Conservation (phyloP, 2,888 invertebrate species). For the Hanleya hanleyi region DNA sequence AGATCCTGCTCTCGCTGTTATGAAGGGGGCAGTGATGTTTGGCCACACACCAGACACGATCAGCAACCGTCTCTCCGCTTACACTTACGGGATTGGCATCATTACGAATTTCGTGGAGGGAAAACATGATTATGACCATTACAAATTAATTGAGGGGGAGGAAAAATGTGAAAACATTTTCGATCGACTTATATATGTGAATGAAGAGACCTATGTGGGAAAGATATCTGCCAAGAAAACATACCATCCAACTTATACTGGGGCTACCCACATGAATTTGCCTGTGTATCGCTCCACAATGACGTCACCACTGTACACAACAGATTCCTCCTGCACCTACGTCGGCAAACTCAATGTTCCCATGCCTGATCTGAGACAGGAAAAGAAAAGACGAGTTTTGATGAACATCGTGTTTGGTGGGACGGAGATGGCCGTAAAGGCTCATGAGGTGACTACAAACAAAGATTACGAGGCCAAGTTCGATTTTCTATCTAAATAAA, state of each 20-base stretch:
- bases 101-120: slow-evolving; percentile 10
- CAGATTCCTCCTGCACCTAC: slow-evolving; percentile 26
- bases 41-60: too few species aligned
- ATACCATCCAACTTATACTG: not conserved
- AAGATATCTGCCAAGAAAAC: not conserved
- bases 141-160: not conserved
- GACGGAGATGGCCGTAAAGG: slow-evolving; percentile 37
- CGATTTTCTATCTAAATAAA: not conserved
- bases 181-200: not conserved
- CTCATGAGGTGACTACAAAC: slow-evolving; percentile 22
- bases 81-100: slow-evolving; percentile 20
- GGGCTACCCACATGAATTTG: slow-evolving; percentile 7
- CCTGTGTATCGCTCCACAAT: slow-evolving; percentile 22
- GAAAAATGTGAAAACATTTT: not conserved
- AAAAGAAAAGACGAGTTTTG: slow-evolving; percentile 16
- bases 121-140: slow-evolving; percentile 18
- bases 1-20: too few species aligned
- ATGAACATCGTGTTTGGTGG: slow-evolving; percentile 42
- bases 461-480: slow-evolving; percentile 6
- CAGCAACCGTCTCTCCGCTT: too few species aligned
- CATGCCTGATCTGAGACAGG: slow-evolving; percentile 34
- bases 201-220: not conserved
- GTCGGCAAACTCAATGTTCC: slow-evolving; percentile 34
- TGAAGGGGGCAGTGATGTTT: too few species aligned
- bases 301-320: slow-evolving; percentile 28